Evolutionary conservation across 2,888 invertebrate species (phyloP).

Genomic region (Laspeyria flexula): DNA sequence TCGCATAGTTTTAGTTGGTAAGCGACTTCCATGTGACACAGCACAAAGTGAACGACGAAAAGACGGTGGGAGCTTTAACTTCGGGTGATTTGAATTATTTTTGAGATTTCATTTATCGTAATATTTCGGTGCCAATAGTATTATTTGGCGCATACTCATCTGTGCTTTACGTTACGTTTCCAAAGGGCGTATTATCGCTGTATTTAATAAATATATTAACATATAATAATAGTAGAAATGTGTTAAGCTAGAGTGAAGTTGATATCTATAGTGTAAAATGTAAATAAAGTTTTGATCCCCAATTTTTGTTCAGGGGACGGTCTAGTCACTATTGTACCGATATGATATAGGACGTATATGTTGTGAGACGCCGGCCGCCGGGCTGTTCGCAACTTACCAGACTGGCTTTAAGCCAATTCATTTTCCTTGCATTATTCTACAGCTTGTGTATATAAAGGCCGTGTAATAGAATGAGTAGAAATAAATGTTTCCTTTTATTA

Average conservation of each 20-base stretch:
- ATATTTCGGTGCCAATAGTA: conserved; percentile 61
- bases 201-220: conserved; percentile 55
- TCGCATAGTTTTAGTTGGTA: conserved; percentile 62
- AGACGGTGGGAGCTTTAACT: conserved; percentile 62
- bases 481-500: conserved; percentile 32
- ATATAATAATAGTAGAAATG: conserved; percentile 51
- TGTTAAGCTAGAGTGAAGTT: conserved; percentile 76
- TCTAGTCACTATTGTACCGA: conserved; percentile 80
- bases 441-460: conserved; percentile 69
- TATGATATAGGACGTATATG: conserved; percentile 50
- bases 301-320: conserved; percentile 57
- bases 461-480: conserved; percentile 25
- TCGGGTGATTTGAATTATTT: conserved; percentile 62
- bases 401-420: conserved; percentile 59
- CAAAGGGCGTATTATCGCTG: conserved; percentile 57
- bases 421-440: conserved; percentile 65
- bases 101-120: conserved; percentile 64
- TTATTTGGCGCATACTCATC: conserved; percentile 46
- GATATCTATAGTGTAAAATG: conserved; percentile 72
- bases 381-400: conserved; percentile 26
- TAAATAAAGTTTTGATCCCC: conserved; percentile 69
- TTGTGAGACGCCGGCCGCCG: conserved; percentile 23
- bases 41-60: conserved; percentile 72
- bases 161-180: conserved; percentile 55
- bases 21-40: conserved; percentile 75